These are phyloP conservation scores for Danaus melanippus DNA, from an alignment of 1,140 invertebrate species.

Conservation along the genomic window DNA sequence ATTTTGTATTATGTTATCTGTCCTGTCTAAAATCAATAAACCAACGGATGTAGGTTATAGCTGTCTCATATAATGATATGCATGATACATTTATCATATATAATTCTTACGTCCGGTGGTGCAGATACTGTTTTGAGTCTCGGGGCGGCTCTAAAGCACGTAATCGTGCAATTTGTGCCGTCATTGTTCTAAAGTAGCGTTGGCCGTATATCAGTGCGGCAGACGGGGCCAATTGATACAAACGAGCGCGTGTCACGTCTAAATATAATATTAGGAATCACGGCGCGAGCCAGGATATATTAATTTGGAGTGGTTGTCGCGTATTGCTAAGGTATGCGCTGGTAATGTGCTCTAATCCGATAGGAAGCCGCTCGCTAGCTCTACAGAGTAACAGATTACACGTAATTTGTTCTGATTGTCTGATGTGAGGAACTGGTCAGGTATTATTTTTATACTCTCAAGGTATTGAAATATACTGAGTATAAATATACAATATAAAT, in stretches of 20 bases:
- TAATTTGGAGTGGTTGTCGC: conserved; percentile 63
- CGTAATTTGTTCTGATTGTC: too few species aligned
- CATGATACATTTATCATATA: conserved; percentile 8
- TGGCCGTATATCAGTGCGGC: conserved; percentile 64
- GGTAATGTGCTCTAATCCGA: conserved; percentile 16
- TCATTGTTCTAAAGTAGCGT: conserved; percentile 71
- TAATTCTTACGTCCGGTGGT: conserved; percentile 23
- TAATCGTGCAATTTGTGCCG: conserved; percentile 66
- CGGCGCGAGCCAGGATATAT: conserved; percentile 71
- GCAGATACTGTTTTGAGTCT: conserved; percentile 23
- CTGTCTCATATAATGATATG: neutral
- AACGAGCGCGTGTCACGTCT: conserved; percentile 70
- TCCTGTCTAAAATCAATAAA: conserved; percentile 1
- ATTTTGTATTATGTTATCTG: too few species aligned
- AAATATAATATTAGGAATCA: conserved; percentile 73
- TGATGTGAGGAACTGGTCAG: too few species aligned
- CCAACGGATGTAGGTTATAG: neutral
- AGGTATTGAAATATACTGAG: too few species aligned
- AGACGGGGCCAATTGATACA: conserved; percentile 70
- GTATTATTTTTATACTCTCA: too few species aligned
- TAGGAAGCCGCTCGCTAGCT: conserved; percentile 12
- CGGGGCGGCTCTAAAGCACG: conserved; percentile 45
- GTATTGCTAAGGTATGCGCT: conserved; percentile 36
- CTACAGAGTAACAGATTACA: too few species aligned
- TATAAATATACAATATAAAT: too few species aligned